Conservation (phyloP, 2,113 vertebrate genomes). For the Catharus minimus region DNA sequence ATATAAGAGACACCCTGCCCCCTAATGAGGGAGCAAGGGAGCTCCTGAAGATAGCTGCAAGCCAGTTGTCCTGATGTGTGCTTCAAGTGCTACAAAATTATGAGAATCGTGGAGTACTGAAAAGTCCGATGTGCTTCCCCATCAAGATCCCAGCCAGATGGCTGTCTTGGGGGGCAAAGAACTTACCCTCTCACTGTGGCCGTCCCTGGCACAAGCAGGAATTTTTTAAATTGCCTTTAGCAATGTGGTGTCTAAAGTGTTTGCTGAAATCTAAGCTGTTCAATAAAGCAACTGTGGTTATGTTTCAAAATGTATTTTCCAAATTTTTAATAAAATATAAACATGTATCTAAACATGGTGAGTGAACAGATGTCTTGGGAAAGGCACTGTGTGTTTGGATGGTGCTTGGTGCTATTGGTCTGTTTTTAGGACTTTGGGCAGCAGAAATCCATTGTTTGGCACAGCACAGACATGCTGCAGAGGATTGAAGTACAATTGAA, state of each 20-base stretch:
- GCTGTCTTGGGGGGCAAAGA: not conserved
- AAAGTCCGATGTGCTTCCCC: accelerated
- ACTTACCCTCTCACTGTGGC: not conserved
- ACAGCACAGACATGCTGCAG: accelerated
- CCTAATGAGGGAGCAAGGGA: not conserved
- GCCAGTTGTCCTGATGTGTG: not conserved
- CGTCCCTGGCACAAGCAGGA: not conserved
- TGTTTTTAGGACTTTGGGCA: not conserved
- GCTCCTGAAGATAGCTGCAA: not conserved
- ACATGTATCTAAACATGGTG: not conserved
- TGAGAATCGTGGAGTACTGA: accelerated
- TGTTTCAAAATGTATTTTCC: not conserved
- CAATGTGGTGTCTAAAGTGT: not conserved
- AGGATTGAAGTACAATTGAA: not conserved
- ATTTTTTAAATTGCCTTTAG: not conserved
- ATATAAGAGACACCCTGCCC: not conserved
- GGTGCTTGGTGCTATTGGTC: not conserved
- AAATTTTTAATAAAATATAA: not conserved
- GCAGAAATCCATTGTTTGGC: not conserved
- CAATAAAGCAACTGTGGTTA: not conserved
- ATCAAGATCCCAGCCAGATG: not conserved
- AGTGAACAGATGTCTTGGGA: not conserved
- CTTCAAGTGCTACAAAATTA: not conserved
- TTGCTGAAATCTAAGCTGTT: not conserved
- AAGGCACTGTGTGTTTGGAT: not conserved